Percentiles rank a stretch among this genome's conserved stretches.
phyloP scores from a whole-genome alignment of 2,113 vertebrate species.

The Myrmecophaga tridactyla region DNA sequence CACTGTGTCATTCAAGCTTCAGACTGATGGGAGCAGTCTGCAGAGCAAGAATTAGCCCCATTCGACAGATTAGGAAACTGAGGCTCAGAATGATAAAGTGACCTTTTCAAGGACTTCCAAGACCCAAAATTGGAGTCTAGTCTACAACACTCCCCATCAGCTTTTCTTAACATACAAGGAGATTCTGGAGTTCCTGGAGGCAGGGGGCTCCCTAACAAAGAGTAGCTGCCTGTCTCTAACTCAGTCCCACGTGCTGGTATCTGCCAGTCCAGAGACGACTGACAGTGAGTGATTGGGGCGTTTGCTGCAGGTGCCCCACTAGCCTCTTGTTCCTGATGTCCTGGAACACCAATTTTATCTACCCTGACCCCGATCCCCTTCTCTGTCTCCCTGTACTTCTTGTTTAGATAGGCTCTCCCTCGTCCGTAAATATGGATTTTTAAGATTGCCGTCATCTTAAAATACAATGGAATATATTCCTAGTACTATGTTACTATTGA shows the following conservation, averaged over 20 bases:
- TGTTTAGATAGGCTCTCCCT: not conserved
- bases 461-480: not conserved
- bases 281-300: rapidly evolving
- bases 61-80: not conserved
- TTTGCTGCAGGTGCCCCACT: not conserved
- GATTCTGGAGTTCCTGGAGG: no score
- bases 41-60: not conserved
- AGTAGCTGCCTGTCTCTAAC: not conserved
- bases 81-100: not conserved
- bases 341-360: not conserved
- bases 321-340: not conserved
- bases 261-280: no score
- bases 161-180: not conserved
- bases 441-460: not conserved
- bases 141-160: not conserved
- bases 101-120: not conserved
- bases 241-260: not conserved
- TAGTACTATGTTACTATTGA: rapidly evolving
- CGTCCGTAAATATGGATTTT: not conserved
- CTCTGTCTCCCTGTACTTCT: not conserved
- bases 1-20: no score
- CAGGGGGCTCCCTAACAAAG: not conserved
- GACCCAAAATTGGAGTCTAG: not conserved
- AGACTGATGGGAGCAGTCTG: not conserved
- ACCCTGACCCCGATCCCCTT: not conserved